phyloP scores from a whole-genome alignment of 2,113 vertebrate genomes.

The Carollia perspicillata region DNA sequence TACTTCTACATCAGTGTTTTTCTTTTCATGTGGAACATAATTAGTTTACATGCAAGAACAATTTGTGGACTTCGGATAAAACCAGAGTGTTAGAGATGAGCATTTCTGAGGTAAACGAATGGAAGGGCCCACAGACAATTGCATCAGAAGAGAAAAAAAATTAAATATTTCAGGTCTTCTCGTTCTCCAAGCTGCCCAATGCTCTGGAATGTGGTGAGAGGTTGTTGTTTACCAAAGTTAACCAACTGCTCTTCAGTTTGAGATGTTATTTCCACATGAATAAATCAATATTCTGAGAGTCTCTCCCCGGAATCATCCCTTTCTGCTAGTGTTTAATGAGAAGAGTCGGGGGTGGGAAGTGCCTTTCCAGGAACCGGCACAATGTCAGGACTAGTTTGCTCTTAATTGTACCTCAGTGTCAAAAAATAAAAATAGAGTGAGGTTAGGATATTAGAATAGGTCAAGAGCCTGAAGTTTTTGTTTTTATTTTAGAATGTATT shows the following conservation, averaged over 20 bases:
- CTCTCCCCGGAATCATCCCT: neutral
- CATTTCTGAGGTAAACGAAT: neutral
- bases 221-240: neutral
- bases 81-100: neutral
- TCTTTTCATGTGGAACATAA: neutral
- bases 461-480: neutral
- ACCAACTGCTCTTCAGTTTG: neutral
- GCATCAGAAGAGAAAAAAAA: neutral
- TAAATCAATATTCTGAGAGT: neutral
- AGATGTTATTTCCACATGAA: neutral
- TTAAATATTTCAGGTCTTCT: neutral
- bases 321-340: conserved; percentile 9
- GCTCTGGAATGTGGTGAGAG: neutral
- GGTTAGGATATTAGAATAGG: conserved; percentile 34
- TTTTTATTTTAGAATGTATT: conserved; percentile 36
- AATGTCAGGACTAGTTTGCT: neutral
- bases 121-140: neutral
- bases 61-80: neutral
- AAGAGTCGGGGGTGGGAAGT: neutral
- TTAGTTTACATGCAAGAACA: neutral
- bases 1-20: neutral
- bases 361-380: neutral
- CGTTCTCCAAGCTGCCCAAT: neutral
- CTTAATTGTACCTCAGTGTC: conserved; percentile 17
- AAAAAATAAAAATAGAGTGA: conserved; percentile 33